Base-by-base conservation (phyloP, 1,140 invertebrate species). In the Calycopis cecrops region DNA sequence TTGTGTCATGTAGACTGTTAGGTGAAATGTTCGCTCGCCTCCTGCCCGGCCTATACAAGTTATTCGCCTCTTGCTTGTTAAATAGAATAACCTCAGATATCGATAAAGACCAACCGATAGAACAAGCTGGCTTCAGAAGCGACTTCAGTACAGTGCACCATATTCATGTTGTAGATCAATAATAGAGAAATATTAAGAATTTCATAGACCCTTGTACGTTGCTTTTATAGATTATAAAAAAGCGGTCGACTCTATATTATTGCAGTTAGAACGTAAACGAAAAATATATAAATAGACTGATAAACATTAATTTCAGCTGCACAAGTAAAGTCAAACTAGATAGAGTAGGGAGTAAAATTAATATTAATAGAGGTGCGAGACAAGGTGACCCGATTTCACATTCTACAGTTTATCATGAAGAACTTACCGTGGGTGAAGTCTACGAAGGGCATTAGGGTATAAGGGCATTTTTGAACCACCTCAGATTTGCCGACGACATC, bases 251-350 rank as follows among this genome's bases (percentile, higher is more conserved):
- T n/a, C 9, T n/a, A 38, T 38, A 10, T n/a, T 4, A 10, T 48
- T 52, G 12, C 11, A 11, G 4, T 52, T 35, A 48, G n/a, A 56
- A 56, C 18, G 52, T 55, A 35, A 44, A 47, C 18, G 12, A 55
- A 42, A 59, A 60, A 9, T 63, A 63, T 28, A 59, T 59, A 35
- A 57, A 63, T 38, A 59, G 58, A 34, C n/a, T 59, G 35, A 63
- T 52, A 59, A 59, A 55, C 34, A 52, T 58, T 48, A 58, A 63
- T 11, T 4, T 9, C 7, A 59, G 56, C 12, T 52, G 52, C 18
- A 55, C 55, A 49, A 64, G 58, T 38, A 59, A 54, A 54, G 37
- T 60, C 18, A 59, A 60, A 48, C 53, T 58, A 10, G 52, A 54
- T 21, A 58, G 54, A 52, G 21, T 57, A 11, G 57, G 57, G 3